These are phyloP conservation scores for Drosophila acutilabella DNA, from an alignment of 2,888 invertebrate species.

Conservation along the genomic window DNA sequence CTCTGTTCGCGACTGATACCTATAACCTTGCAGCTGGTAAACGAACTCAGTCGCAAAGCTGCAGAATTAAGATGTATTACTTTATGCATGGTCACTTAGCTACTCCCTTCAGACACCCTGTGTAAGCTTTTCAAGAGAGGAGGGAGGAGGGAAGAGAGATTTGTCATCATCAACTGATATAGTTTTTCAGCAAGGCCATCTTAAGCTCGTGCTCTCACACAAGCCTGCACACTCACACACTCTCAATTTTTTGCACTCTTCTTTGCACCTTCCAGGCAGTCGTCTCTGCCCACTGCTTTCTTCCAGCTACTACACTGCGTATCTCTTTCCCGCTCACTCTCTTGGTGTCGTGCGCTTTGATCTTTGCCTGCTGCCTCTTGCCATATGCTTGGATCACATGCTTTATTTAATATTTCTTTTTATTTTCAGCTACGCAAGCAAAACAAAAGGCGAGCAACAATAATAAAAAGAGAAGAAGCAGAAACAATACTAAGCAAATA, in stretches of 20 bases:
- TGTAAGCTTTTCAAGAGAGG: not conserved
- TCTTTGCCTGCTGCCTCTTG: conserved; percentile 43
- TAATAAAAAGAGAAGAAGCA: conserved; percentile 36
- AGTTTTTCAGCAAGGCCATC: conserved; percentile 28
- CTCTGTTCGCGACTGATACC: conserved; percentile 1
- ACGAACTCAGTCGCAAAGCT: conserved; percentile 30
- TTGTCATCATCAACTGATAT: conserved; percentile 5
- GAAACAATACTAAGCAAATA: conserved; percentile 69
- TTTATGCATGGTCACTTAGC: not conserved
- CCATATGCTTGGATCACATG: conserved; percentile 73
- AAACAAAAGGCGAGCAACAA: conserved; percentile 57
- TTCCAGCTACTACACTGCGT: no score
- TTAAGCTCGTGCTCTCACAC: conserved; percentile 9
- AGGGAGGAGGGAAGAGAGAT: not conserved
- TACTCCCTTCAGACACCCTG: not conserved
- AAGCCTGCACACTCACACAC: not conserved
- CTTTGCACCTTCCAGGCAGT: not conserved
- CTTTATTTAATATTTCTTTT: conserved; percentile 37
- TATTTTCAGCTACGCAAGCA: conserved; percentile 75
- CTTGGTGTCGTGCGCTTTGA: conserved; percentile 26
- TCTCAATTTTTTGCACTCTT: conserved; percentile 12
- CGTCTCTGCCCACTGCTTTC: not conserved
- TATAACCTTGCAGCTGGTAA: conserved; percentile 42
- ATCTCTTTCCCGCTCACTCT: not conserved
- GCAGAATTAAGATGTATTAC: conserved; percentile 5